Conservation (phyloP, 2,113 vertebrate genomes). For the Apteryx owenii region DNA sequence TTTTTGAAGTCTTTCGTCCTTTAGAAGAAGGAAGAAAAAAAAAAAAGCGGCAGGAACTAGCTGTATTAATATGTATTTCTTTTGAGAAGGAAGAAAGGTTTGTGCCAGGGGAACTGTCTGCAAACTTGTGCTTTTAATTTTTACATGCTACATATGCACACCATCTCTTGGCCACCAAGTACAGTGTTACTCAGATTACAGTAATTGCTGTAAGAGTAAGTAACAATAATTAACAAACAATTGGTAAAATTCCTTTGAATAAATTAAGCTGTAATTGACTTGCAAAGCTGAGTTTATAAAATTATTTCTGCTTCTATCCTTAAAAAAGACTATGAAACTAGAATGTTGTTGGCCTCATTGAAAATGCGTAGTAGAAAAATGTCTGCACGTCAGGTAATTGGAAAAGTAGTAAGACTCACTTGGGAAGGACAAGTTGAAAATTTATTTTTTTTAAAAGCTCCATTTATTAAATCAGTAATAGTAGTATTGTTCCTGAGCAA, state of each 20-base stretch:
- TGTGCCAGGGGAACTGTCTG: not conserved
- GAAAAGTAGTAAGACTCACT: not conserved
- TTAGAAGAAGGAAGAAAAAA: not conserved
- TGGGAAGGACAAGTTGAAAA: not conserved
- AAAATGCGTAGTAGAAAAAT: not conserved
- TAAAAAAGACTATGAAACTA: not conserved
- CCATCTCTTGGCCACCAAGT: not conserved
- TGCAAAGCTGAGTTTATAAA: not conserved
- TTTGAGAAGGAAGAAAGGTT: not conserved
- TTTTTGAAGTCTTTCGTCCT: not conserved
- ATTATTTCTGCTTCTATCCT: not conserved
- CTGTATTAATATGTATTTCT: not conserved
- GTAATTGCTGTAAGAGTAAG: not conserved
- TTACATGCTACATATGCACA: not conserved
- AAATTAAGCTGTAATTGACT: not conserved
- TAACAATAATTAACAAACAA: not conserved
- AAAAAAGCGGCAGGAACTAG: not conserved
- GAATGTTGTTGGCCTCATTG: not conserved
- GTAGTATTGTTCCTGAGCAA: not conserved
- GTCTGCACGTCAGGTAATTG: not conserved
- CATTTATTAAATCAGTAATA: not conserved
- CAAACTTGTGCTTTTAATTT: not conserved
- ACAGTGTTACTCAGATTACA: not conserved
- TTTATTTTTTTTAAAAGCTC: not conserved
- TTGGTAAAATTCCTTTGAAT: not conserved